Base-by-base conservation (phyloP, 1,140 invertebrate genomes). In the Onthophagus taurus region DNA sequence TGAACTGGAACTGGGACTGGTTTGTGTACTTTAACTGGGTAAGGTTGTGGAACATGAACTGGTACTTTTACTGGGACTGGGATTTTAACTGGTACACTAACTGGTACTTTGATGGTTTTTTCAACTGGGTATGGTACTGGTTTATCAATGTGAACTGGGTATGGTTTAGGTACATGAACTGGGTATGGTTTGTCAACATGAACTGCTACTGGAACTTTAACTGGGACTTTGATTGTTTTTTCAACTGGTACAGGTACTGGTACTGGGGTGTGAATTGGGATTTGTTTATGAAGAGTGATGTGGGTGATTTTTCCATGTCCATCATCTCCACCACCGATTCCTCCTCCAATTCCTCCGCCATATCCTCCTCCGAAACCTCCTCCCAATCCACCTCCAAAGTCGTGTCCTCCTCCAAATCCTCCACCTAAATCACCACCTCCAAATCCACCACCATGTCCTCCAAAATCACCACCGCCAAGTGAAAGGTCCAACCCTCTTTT, bases 61-160 rank as follows among this genome's bases (percentile, higher is more conserved):
- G 54, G 48, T 16, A 58, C 53, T 31, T 45, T 50, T 14, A n/a
- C n/a, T n/a, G n/a, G n/a, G n/a, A n/a, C n/a, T n/a, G n/a, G n/a
- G n/a, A n/a, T n/a, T n/a, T n/a, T 65, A 48, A 58, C 64, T 41
- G 52, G 73, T 56, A 60, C 72, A n/a, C n/a, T n/a, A n/a, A n/a
- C n/a, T n/a, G n/a, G n/a, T n/a, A n/a, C n/a, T 51, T 51, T 75
- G 45, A 63, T 70, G 49, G 12, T 71, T 63, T 58, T 70, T 44
- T 65, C 64, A 3, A 76, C 73, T 12, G 72, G 74, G 49, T 75
- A 75, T 3, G 74, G 72, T 47, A 70, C 65, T 26, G 63, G 71
- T 26, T 62, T 60, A 44, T 73, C 70, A 26, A 26, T 26, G n/a
- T n/a, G n/a, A n/a, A n/a, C n/a, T n/a, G n/a, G n/a, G n/a, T n/a